phyloP scores from a whole-genome alignment of 2,888 invertebrate species.

The Chromoteleia sp. region DNA sequence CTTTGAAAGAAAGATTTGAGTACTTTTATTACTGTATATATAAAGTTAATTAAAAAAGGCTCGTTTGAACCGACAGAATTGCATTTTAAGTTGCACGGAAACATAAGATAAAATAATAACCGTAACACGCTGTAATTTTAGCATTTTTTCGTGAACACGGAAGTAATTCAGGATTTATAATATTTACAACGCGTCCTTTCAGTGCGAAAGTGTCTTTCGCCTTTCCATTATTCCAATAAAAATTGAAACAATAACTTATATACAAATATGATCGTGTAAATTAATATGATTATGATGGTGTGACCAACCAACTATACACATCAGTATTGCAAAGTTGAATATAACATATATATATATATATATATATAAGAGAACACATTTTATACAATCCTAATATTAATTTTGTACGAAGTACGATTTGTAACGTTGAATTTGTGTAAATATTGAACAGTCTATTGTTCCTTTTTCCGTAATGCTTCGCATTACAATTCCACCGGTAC shows the following conservation, averaged over 20 bases:
- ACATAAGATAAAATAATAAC: slow-evolving; percentile 15
- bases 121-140: slow-evolving; percentile 21
- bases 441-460: slow-evolving; percentile 27
- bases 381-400: slow-evolving; percentile 38
- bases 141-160: neutral
- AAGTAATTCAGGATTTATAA: slow-evolving; percentile 28
- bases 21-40: slow-evolving; percentile 35
- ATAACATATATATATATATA: slow-evolving; percentile 5
- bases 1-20: slow-evolving; percentile 42
- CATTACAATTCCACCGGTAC: slow-evolving; percentile 8
- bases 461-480: slow-evolving; percentile 13
- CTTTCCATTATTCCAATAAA: slow-evolving; percentile 11
- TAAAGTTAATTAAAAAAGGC: slow-evolving; percentile 31
- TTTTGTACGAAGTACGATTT: slow-evolving; percentile 33
- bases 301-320: neutral
- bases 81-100: slow-evolving; percentile 35
- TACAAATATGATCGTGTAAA: neutral
- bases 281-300: neutral
- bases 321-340: slow-evolving; percentile 31
- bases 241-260: slow-evolving; percentile 15
- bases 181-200: neutral
- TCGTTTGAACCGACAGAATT: slow-evolving; percentile 34
- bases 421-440: slow-evolving; percentile 15
- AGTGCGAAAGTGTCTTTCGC: slow-evolving; percentile 7
- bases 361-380: slow-evolving; percentile 19